Percentiles rank a stretch among this genome's conserved stretches.
Evolutionary conservation across 2,888 invertebrate species (phyloP).

Genomic region (Portevinia maculata): DNA sequence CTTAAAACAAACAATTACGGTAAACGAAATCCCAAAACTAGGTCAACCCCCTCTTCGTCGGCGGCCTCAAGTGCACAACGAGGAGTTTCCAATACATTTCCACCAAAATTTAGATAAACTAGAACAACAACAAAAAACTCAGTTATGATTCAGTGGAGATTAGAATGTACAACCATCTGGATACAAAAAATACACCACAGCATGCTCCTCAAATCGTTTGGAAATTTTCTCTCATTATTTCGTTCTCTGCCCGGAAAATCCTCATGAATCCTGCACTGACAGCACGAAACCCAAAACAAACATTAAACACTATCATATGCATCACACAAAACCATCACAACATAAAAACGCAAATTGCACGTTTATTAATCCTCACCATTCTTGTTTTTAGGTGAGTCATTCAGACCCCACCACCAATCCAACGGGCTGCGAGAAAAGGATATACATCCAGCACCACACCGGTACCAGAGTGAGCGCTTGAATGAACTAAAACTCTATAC

Average conservation of each 20-base stretch:
- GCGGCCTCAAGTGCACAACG: constrained; percentile 23
- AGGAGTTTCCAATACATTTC: neutral
- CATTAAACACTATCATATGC: constrained; percentile 15
- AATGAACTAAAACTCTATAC: neutral
- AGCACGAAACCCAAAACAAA: constrained; percentile 24
- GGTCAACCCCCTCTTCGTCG: constrained; percentile 44
- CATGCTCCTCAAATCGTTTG: constrained; percentile 40
- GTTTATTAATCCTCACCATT: constrained; percentile 70
- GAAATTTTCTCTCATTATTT: constrained; percentile 56
- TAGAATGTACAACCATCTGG: constrained; percentile 10
- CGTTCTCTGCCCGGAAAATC: constrained; percentile 27
- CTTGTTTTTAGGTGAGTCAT: constrained; percentile 67
- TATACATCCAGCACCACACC: constrained; percentile 2
- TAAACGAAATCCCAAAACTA: constrained; percentile 42
- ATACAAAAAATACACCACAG: constrained; percentile 15
- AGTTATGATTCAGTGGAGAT: constrained; percentile 43
- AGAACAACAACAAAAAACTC: constrained; percentile 38
- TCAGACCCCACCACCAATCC: constrained; percentile 44
- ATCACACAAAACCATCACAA: constrained; percentile 49
- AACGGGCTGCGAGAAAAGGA: constrained; percentile 35
- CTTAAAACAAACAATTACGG: constrained; percentile 54
- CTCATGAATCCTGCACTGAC: constrained; percentile 36
- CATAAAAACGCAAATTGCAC: constrained; percentile 54
- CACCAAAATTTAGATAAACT: constrained; percentile 16
- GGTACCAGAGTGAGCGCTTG: constrained; percentile 16